Conservation (phyloP, 2,888 invertebrate genomes). For the Patella ulyssiponensis region DNA sequence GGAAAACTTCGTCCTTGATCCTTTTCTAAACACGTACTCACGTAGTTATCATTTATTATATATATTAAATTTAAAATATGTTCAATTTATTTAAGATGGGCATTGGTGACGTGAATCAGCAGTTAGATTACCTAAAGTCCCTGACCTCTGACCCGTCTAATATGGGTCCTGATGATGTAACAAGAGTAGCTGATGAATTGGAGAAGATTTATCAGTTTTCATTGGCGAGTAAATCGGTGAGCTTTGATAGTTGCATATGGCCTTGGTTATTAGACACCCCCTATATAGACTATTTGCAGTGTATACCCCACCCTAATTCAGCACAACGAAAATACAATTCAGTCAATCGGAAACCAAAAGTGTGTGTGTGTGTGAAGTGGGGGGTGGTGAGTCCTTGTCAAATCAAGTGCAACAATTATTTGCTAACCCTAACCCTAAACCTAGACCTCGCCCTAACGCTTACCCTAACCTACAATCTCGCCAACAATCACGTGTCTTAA, state of each 20-base stretch:
- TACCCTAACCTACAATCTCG: no score
- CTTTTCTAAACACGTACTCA: background rate
- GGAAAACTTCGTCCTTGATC: background rate
- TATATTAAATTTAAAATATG: constrained; percentile 1
- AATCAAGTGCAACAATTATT: no score
- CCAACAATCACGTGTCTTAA: no score
- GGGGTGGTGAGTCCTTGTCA: no score
- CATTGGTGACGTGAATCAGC: constrained; percentile 50
- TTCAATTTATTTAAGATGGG: constrained; percentile 44
- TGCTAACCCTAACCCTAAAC: no score
- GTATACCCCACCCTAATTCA: no score
- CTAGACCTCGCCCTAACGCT: no score
- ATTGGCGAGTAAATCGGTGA: constrained; percentile 45
- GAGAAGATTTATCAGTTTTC: constrained; percentile 54
- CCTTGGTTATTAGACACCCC: no score
- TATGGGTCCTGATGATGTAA: constrained; percentile 54
- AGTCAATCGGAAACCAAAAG: no score
- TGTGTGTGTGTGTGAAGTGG: no score
- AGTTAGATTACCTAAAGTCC: constrained; percentile 49
- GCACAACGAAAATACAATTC: no score
- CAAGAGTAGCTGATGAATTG: constrained; percentile 55
- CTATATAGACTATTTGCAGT: no score
- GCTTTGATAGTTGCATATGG: background rate
- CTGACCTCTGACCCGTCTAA: constrained; percentile 55
- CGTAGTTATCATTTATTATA: background rate